A percentile compares a stretch with the other conserved stretches of the same genome.
Conservation (phyloP, 2,888 invertebrate genomes). For the Drosophila siamana region DNA sequence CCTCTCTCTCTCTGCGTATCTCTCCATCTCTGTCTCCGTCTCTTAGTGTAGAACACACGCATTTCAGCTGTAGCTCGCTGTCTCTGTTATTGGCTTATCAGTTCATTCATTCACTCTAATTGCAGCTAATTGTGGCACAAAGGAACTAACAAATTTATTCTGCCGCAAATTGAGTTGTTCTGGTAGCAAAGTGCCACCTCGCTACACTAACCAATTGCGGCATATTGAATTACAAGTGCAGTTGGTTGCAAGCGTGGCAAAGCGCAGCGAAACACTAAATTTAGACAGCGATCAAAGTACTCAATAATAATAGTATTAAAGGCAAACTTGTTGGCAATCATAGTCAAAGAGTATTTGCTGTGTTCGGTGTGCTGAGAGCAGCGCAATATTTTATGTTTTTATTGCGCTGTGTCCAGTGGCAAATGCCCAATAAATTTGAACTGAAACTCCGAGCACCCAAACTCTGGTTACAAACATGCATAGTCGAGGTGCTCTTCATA, state of each 20-base stretch:
- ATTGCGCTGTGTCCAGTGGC: conserved; percentile 30
- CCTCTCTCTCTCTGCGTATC: neutral
- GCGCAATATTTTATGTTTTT: conserved; percentile 12
- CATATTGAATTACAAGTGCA: too few relatives aligned
- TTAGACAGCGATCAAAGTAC: too few relatives aligned
- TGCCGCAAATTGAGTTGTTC: conserved; percentile 43
- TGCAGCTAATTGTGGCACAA: conserved; percentile 53
- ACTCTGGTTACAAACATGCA: conserved; percentile 2
- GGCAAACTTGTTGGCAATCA: too few relatives aligned
- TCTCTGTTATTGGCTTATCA: conserved; percentile 19
- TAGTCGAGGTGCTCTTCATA: conserved; percentile 21
- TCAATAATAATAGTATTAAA: too few relatives aligned
- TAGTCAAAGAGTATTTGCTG: conserved; percentile 9
- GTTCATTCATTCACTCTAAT: conserved; percentile 41
- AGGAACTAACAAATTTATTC: conserved; percentile 44
- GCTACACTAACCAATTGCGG: neutral
- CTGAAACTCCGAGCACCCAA: conserved; percentile 30
- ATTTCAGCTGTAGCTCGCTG: neutral
- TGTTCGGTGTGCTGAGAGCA: neutral
- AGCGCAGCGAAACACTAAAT: too few relatives aligned
- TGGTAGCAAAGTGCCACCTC: conserved; percentile 19
- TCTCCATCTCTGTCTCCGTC: too few relatives aligned
- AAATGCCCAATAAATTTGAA: conserved; percentile 51
- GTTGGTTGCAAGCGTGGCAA: neutral
- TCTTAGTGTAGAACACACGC: neutral